Percentiles rank a stretch among this genome's conserved stretches.
Evolutionary conservation across 2,797 vertebrate species (phyloP).

Genomic region (Rhyacichthys aspro): DNA sequence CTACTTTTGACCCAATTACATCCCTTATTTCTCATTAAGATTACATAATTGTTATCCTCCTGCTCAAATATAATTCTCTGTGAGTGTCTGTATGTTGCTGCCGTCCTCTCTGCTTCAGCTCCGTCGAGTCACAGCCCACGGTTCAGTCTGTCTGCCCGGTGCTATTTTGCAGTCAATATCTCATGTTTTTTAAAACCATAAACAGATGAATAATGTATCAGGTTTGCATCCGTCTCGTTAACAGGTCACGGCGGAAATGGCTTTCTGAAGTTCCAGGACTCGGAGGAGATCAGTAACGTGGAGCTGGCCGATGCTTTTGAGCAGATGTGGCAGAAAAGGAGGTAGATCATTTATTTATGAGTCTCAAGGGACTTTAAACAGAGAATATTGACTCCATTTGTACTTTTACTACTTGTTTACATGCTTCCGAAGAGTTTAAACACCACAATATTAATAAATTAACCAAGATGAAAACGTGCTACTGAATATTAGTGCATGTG

Average conservation of each 20-base stretch:
- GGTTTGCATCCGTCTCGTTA: constrained; percentile 3
- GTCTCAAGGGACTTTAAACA: not conserved
- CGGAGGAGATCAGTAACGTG: constrained; percentile 98
- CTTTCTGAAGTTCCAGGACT: constrained; percentile 99
- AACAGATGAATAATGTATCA: constrained; percentile 17
- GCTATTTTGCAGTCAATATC: constrained; percentile 7
- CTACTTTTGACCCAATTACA: too few species aligned
- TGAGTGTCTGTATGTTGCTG: too few species aligned
- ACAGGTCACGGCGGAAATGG: constrained; percentile 97
- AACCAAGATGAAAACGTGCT: too few species aligned
- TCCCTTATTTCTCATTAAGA: too few species aligned
- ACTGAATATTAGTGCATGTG: too few species aligned
- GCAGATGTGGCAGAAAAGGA: constrained; percentile 99
- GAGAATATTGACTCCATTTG: not conserved
- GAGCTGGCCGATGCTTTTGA: constrained; percentile 97
- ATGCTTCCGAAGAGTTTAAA: too few species aligned
- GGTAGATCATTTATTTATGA: constrained; percentile 71
- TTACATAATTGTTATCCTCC: too few species aligned
- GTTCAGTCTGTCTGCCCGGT: not conserved
- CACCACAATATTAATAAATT: too few species aligned
- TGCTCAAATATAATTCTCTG: too few species aligned
- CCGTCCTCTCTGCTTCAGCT: not conserved
- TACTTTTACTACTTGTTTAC: too few species aligned
- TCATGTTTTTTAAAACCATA: constrained; percentile 24
- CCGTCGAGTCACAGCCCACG: not conserved